Base-by-base conservation (phyloP, 2,113 vertebrate genomes). In the Toxotes jaculatrix region DNA sequence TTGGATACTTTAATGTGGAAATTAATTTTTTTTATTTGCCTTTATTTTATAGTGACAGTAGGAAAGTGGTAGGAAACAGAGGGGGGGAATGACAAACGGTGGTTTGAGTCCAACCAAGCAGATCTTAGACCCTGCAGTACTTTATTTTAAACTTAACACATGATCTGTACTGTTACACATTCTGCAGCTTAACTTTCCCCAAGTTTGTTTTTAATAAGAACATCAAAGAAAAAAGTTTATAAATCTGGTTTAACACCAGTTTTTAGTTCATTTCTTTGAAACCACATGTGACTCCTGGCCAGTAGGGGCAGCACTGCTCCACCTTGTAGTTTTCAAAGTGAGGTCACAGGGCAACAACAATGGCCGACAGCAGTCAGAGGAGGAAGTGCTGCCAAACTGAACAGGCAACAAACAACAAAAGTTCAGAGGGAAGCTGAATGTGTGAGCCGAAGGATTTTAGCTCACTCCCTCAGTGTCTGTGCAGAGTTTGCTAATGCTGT, bases 401-500 rank as follows among this genome's bases (percentile, higher is more conserved):
- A 34, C 14, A 21, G 7, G 56, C n/a, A 53, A 32, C 67, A 42
- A 57, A 84, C 56, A 69, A 21, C 27, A 65, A 31, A 73, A 42
- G 71, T 16, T 82, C 55, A 57, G 76, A 27, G 38, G n/a, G 0
- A 9, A 57, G 65, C 36, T 9, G 53, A 53, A 43, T 47, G 60
- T 19, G 27, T 23, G 49, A 11, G 6, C 17, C 5, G 2, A 51
- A 19, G 6, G 17, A 49, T 61, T 66, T 55, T 38, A 34, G 31
- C 36, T 47, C 10, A 1, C 3, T 47, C 7, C 19, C 74, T 5
- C 3, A 0, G 80, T 12, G 1, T 64, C 73, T 53, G 69, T 32
- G 36, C 74, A 83, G 51, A 74, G 42, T 80, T 74, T 42, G 60
- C 57, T 34, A 61, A 75, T 64, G 65, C 65, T 49, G 80, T 66